Percentiles rank a stretch among this genome's conserved stretches.
These are phyloP conservation scores for Phthorimaea operculella DNA, from an alignment of 1,140 invertebrate species.

Conservation along the genomic window DNA sequence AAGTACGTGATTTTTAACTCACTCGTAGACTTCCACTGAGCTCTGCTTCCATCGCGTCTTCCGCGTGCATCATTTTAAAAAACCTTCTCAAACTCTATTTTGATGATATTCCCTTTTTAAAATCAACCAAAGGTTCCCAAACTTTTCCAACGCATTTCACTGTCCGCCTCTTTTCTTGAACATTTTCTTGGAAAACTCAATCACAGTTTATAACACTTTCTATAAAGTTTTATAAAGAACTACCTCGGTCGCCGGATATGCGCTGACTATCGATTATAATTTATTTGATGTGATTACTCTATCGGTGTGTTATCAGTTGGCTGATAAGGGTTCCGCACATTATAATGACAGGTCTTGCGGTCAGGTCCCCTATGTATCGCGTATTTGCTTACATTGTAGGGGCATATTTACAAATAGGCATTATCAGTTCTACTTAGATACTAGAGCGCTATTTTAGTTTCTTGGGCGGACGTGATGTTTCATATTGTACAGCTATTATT, in stretches of 20 bases:
- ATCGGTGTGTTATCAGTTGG: not conserved
- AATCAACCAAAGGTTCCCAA: not conserved
- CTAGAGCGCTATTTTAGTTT: too few relatives aligned
- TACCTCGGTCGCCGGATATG: not conserved
- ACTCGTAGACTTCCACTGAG: conserved; percentile 15
- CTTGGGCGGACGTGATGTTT: too few relatives aligned
- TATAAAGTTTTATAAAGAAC: too few relatives aligned
- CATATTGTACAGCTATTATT: too few relatives aligned
- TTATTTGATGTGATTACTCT: not conserved
- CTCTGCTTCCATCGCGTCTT: conserved; percentile 24
- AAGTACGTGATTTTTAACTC: conserved; percentile 10
- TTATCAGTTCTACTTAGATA: too few relatives aligned
- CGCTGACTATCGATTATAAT: not conserved
- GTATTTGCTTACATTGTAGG: too few relatives aligned
- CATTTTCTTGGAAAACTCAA: too few relatives aligned
- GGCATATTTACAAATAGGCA: too few relatives aligned
- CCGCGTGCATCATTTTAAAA: conserved; percentile 16
- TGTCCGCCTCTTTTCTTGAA: too few relatives aligned
- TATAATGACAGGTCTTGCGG: not conserved
- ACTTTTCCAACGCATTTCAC: not conserved
- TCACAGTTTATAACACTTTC: too few relatives aligned
- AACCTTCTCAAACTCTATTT: not conserved
- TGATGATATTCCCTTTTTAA: too few relatives aligned
- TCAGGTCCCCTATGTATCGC: not conserved
- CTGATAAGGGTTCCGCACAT: not conserved